phyloP scores from a whole-genome alignment of 1,140 invertebrate genomes.

The Asobara japonica region DNA sequence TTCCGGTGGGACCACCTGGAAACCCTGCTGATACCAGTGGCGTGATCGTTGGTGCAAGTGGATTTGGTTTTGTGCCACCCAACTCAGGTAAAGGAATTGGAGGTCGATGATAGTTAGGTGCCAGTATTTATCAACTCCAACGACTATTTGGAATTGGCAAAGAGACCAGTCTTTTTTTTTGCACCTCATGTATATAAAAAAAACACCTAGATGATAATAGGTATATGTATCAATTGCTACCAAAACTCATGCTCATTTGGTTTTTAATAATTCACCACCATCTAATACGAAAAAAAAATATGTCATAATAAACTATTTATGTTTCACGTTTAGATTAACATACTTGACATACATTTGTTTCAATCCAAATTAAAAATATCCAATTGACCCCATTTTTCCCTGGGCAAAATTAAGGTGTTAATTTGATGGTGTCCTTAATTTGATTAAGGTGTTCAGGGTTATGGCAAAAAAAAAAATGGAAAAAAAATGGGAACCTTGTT shows the following conservation, averaged over 20 bases:
- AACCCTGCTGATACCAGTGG: conserved; percentile 74
- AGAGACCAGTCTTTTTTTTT: background rate
- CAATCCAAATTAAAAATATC: background rate
- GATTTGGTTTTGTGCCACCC: conserved; percentile 79
- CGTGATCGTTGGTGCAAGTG: conserved; percentile 77
- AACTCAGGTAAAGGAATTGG: conserved; percentile 63
- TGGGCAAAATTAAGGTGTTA: background rate
- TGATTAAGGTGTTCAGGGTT: background rate
- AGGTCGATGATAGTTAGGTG: conserved; percentile 37
- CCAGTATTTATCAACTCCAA: conserved; percentile 17
- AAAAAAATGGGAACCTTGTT: background rate
- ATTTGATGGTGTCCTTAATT: too few relatives aligned
- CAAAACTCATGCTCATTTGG: background rate
- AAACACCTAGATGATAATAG: background rate
- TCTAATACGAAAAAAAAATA: background rate
- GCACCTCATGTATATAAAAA: conserved; percentile 7
- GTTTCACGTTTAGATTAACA: conserved; percentile 4
- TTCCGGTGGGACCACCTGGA: conserved; percentile 73
- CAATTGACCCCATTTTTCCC: background rate
- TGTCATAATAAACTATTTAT: conserved; percentile 7
- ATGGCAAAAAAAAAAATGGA: background rate
- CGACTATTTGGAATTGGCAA: conserved; percentile 3
- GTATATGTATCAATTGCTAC: background rate
- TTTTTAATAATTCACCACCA: background rate
- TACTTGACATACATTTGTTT: background rate